Evolutionary conservation across 2,888 invertebrate genomes (phyloP), one percentile per base, ranked within the genome.

Genomic region (Nineta flava): DNA sequence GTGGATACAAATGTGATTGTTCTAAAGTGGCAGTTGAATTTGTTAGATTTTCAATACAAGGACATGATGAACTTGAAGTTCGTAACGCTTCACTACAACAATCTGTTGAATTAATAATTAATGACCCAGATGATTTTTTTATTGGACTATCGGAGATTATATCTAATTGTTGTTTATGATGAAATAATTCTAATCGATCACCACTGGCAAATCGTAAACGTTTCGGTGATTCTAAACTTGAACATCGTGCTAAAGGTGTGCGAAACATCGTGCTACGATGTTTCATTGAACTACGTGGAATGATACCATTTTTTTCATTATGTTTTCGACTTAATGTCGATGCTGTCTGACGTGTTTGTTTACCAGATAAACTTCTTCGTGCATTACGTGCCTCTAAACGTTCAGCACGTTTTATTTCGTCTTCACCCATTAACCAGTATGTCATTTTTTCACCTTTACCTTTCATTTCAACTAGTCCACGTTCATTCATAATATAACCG

Each of bases 201-300:
- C 80, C 81, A 17, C 81, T 77, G 2, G 85, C 87, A 61, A 87
- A 88, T 53, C 88, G 72, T 51, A 88, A 67, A 57, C 83, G 80
- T 64, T 88, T 88, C 47, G 87, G 87, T 53, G 87, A 87, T 65
- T 88, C 87, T 59, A 85, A 74, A 63, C 87, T 87, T 56, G 83
- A 81, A 56, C 86, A 87, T 51, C 87, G 74, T 58, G 68, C 76
- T 61, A 69, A 68, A 51, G 57, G 73, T 59, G 64, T 78, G 61
- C 62, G 73, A 59, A 69, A 75, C 64, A 62, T 56, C 60, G 77
- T 72, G 53, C 73, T 75, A 57, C 76, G 77, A 54, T 76, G 81
- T 60, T 86, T 87, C 40, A 87, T 65, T 0, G 86, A 86, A 53
- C 81, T 81, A 19, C 80, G 70, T 1, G 77, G 78, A 3, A 62